A percentile compares a stretch with the other conserved stretches of the same genome.
phyloP scores from a whole-genome alignment of 2,797 vertebrate genomes.

The Pseudochromis fuscus region DNA sequence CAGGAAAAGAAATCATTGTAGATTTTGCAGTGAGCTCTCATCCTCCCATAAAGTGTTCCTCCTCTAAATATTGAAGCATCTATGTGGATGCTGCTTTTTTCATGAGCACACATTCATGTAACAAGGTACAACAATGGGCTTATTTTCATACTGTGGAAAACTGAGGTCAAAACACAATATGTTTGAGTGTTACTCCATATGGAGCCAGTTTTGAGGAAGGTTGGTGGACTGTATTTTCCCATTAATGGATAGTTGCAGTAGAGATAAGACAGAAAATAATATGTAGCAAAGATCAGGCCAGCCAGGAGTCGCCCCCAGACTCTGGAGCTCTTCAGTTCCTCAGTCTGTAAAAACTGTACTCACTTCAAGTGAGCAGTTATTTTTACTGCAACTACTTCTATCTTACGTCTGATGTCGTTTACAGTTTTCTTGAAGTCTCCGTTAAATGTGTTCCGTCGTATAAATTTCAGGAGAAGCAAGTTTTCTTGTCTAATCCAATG shows the following conservation, averaged over 20 bases:
- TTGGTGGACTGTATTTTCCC: no score
- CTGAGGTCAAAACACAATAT: neutral
- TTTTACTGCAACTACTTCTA: neutral
- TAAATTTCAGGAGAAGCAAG: neutral
- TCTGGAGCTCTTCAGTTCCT: neutral
- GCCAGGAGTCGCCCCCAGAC: neutral
- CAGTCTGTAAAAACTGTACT: neutral
- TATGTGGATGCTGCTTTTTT: neutral
- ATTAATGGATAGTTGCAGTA: no score
- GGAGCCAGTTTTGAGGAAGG: no score
- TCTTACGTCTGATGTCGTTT: neutral
- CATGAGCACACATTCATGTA: neutral
- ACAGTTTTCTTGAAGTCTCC: neutral
- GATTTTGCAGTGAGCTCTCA: no score
- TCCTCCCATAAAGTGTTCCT: no score
- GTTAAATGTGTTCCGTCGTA: neutral
- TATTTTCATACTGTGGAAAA: neutral
- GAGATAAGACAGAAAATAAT: no score
- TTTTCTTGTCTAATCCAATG: no score
- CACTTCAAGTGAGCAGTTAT: no score
- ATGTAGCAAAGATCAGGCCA: no score
- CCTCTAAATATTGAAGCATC: no score
- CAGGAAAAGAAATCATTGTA: no score
- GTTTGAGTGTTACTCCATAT: neutral
- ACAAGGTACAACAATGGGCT: neutral